phyloP scores from a whole-genome alignment of 2,113 vertebrate genomes.

The Equus przewalskii region DNA sequence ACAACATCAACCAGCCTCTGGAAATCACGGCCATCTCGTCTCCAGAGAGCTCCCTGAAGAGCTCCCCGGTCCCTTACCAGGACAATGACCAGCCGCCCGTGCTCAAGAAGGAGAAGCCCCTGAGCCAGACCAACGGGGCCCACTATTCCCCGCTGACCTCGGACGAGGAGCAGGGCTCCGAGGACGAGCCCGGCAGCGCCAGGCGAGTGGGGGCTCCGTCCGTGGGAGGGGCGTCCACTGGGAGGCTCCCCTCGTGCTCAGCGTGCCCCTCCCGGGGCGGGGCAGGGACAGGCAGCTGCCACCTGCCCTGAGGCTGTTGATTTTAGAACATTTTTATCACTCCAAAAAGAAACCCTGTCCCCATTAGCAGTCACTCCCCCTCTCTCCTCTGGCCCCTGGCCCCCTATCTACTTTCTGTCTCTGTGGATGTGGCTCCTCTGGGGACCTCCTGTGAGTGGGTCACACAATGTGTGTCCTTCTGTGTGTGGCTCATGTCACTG shows the following conservation, averaged over 20 bases:
- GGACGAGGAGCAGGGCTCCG: slow-evolving; percentile 90
- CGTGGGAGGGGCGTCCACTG: accelerated
- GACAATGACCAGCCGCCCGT: slow-evolving; percentile 97
- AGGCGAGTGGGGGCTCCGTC: slow-evolving; percentile 79
- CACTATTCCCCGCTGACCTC: slow-evolving; percentile 91
- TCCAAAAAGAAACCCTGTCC: accelerated
- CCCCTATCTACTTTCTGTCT: background rate
- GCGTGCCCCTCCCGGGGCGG: too few species aligned
- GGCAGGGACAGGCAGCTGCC: background rate
- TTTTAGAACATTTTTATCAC: background rate
- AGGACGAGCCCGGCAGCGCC: slow-evolving; percentile 89
- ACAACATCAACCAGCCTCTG: slow-evolving; percentile 99
- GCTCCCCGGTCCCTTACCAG: slow-evolving; percentile 91
- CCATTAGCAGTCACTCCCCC: background rate
- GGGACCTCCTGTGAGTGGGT: background rate
- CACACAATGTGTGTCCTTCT: accelerated
- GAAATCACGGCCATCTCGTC: slow-evolving; percentile 99
- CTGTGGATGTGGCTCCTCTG: background rate
- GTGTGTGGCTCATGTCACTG: background rate
- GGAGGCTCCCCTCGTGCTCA: too few species aligned
- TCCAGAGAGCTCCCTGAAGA: slow-evolving; percentile 96
- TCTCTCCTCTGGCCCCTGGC: background rate
- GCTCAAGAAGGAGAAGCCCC: slow-evolving; percentile 96
- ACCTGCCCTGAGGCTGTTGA: background rate
- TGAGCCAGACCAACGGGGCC: slow-evolving; percentile 88